Evolutionary conservation across 2,113 vertebrate species (phyloP).

Genomic region (Xiphias gladius): DNA sequence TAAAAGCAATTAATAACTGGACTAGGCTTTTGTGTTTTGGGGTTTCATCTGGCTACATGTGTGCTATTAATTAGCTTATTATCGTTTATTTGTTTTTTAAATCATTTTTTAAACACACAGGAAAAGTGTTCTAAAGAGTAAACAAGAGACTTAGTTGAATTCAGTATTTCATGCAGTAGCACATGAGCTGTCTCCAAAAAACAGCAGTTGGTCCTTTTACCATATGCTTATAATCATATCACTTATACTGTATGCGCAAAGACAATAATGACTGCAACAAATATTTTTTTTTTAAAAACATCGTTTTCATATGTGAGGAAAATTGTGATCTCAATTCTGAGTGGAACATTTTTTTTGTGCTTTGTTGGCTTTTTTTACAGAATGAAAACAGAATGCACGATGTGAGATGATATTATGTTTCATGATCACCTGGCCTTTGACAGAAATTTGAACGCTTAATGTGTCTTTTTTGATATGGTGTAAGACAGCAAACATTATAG

Average conservation of each 20-base stretch:
- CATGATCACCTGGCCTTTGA: not conserved
- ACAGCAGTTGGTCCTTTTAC: not conserved
- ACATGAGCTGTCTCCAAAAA: not conserved
- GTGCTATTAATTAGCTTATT: too few species aligned
- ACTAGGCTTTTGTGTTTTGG: too few species aligned
- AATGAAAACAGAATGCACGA: not conserved
- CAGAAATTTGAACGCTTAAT: constrained; percentile 9
- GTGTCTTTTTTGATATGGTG: not conserved
- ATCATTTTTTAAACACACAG: too few species aligned
- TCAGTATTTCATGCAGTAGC: not conserved
- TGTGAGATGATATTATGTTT: not conserved
- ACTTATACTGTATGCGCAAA: not conserved
- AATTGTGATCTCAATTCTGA: not conserved
- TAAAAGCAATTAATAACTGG: too few species aligned
- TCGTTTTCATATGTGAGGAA: too few species aligned
- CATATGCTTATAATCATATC: not conserved
- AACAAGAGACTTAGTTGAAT: too few species aligned
- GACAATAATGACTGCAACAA: not conserved
- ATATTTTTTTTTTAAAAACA: not conserved
- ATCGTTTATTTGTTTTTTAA: too few species aligned
- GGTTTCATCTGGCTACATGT: too few species aligned
- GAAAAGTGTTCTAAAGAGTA: too few species aligned
- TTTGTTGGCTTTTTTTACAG: not conserved
- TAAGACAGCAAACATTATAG: constrained; percentile 12
- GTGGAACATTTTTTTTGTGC: not conserved